These are phyloP conservation scores for Aulostomus chinensis DNA, from an alignment of 2,797 vertebrate genomes.

Conservation along the genomic window DNA sequence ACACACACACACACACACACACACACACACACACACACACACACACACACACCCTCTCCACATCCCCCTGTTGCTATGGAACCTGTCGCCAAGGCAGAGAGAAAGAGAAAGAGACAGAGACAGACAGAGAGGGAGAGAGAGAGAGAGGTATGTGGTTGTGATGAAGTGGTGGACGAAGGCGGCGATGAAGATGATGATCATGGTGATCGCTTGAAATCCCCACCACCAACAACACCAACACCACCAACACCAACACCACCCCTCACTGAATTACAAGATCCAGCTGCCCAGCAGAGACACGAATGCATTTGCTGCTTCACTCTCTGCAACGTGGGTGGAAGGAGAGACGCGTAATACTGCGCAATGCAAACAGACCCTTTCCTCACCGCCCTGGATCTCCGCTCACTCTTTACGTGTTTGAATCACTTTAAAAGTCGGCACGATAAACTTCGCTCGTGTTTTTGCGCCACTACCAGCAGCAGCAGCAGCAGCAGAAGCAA, in stretches of 20 bases:
- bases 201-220: too few relatives aligned
- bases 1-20: conserved; percentile 9
- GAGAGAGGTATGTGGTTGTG: conserved; percentile 61
- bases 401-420: not conserved
- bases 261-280: conserved; percentile 23
- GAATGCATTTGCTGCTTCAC: conserved; percentile 44
- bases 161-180: conserved; percentile 45
- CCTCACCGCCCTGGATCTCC: conserved; percentile 41
- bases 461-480: too few relatives aligned
- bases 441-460: conserved; percentile 39
- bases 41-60: conserved; percentile 38
- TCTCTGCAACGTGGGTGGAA: conserved; percentile 79
- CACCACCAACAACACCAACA: too few relatives aligned
- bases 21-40: conserved; percentile 6
- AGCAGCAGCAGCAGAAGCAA: too few relatives aligned
- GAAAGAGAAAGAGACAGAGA: too few relatives aligned
- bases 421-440: too few relatives aligned
- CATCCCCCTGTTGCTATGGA: conserved; percentile 80
- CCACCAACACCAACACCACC: too few relatives aligned
- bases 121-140: too few relatives aligned
- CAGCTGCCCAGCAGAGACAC: conserved; percentile 5
- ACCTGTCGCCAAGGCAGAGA: conserved; percentile 77
- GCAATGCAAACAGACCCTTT: conserved; percentile 76
- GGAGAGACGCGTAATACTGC: conserved; percentile 77
- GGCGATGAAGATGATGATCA: conserved; percentile 13